phyloP scores from a whole-genome alignment of 2,888 invertebrate species.

The Lochmaea capreae region DNA sequence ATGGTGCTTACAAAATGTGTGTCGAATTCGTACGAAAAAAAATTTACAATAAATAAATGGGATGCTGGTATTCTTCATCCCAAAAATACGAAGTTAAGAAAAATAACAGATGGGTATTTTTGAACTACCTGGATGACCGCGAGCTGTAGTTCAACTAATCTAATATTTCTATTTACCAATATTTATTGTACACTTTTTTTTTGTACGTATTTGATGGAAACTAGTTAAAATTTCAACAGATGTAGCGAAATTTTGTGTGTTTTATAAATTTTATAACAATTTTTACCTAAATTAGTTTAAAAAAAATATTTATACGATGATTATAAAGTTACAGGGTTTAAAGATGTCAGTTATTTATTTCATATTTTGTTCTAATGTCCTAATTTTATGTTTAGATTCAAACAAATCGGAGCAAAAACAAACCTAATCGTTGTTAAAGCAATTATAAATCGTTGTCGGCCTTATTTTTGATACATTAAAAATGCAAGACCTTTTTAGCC shows the following conservation, averaged over 20 bases:
- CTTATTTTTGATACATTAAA: too few relatives aligned
- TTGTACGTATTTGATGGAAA: slow-evolving; percentile 22
- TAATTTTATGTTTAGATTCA: not conserved
- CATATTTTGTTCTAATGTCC: slow-evolving; percentile 33
- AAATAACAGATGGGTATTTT: too few relatives aligned
- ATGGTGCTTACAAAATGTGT: slow-evolving; percentile 59
- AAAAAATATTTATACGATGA: slow-evolving; percentile 49
- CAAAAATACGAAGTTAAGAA: too few relatives aligned
- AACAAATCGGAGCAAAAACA: too few relatives aligned
- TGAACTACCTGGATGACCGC: not conserved
- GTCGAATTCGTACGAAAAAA: slow-evolving; percentile 21
- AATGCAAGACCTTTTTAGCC: too few relatives aligned
- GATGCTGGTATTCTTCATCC: not conserved
- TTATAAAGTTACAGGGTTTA: slow-evolving; percentile 56
- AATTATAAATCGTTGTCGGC: too few relatives aligned
- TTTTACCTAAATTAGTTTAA: slow-evolving; percentile 55
- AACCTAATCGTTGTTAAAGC: too few relatives aligned
- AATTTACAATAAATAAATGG: not conserved
- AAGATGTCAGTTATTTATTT: slow-evolving; percentile 55
- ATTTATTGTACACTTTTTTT: not conserved
- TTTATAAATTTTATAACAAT: slow-evolving; percentile 58
- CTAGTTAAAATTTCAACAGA: slow-evolving; percentile 51
- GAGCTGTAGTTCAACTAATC: too few relatives aligned
- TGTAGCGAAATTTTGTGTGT: slow-evolving; percentile 57
- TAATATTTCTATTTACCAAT: too few relatives aligned